These are phyloP conservation scores for Drosophila lacertosa DNA, from an alignment of 1,140 invertebrate species.

Conservation along the genomic window DNA sequence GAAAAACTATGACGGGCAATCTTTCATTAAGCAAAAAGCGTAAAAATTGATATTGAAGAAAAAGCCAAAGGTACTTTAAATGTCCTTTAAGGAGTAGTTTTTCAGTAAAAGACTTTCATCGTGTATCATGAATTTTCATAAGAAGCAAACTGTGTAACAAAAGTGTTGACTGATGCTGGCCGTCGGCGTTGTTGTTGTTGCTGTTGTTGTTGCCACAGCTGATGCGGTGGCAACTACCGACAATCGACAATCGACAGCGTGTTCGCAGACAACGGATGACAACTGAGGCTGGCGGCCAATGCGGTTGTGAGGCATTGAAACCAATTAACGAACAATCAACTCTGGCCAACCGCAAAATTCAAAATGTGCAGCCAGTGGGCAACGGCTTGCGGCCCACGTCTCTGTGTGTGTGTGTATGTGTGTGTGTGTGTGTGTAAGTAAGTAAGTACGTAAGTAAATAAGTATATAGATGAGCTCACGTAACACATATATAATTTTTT, in stretches of 20 bases:
- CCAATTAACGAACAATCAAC: conserved; percentile 78
- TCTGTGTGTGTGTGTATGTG: conserved; percentile 1
- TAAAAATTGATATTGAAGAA: no score
- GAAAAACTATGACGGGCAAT: background rate
- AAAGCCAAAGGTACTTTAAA: no score
- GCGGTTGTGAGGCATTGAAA: conserved; percentile 74
- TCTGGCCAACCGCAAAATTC: conserved; percentile 74
- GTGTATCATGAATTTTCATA: background rate
- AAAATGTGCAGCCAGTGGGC: conserved; percentile 57
- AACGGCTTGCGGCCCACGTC: background rate
- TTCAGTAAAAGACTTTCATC: no score
- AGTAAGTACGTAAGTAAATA: background rate
- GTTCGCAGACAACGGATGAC: conserved; percentile 32
- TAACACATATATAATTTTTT: conserved; percentile 32
- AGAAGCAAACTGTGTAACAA: conserved; percentile 1
- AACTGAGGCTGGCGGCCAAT: conserved; percentile 49
- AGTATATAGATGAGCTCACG: conserved; percentile 12
- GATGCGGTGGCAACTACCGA: background rate
- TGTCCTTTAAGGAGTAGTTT: no score
- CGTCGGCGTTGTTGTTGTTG: no score
- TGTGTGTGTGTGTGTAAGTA: conserved; percentile 1
- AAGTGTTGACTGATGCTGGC: conserved; percentile 3
- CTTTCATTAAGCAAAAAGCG: no score
- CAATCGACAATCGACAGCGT: conserved; percentile 6
- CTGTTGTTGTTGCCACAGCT: no score